Conservation (phyloP, 2,113 vertebrate genomes). For the Scophthalmus maximus region DNA sequence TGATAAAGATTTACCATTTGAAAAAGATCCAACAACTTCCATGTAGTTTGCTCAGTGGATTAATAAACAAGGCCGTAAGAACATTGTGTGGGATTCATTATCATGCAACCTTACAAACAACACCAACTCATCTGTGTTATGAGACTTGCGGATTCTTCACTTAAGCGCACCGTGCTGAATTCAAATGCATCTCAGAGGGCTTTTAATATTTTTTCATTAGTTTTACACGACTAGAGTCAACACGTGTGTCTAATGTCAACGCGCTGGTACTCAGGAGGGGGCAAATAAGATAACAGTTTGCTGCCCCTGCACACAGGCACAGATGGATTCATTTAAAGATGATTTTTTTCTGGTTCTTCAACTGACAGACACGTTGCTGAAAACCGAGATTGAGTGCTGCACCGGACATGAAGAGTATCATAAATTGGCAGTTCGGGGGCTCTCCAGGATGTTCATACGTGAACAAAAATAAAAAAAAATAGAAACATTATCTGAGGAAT, state of each 20-base stretch:
- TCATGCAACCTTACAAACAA: constrained; percentile 15
- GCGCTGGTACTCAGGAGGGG: neutral
- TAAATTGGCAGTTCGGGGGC: constrained; percentile 24
- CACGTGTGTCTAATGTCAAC: constrained; percentile 21
- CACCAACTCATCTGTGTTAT: constrained; percentile 20
- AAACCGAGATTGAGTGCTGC: constrained; percentile 25
- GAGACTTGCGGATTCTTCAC: constrained; percentile 23
- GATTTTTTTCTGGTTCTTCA: constrained; percentile 37
- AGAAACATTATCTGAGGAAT: constrained; percentile 3
- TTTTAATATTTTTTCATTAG: constrained; percentile 42
- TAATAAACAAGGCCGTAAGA: constrained; percentile 5
- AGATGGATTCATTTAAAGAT: constrained; percentile 34
- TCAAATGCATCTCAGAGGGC: constrained; percentile 38
- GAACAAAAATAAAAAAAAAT: neutral
- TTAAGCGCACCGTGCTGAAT: constrained; percentile 33
- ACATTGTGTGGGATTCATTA: constrained; percentile 22
- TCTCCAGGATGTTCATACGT: constrained; percentile 23
- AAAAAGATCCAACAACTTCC: neutral
- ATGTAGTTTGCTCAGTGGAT: constrained; percentile 1
- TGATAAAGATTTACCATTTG: constrained; percentile 1
- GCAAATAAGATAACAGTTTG: constrained; percentile 9
- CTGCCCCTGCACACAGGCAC: neutral
- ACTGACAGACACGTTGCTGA: constrained; percentile 19
- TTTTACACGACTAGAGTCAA: constrained; percentile 27
- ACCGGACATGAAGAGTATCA: neutral